Evolutionary conservation across 2,113 vertebrate genomes (phyloP).

Genomic region (Monarcha castaneiventris): DNA sequence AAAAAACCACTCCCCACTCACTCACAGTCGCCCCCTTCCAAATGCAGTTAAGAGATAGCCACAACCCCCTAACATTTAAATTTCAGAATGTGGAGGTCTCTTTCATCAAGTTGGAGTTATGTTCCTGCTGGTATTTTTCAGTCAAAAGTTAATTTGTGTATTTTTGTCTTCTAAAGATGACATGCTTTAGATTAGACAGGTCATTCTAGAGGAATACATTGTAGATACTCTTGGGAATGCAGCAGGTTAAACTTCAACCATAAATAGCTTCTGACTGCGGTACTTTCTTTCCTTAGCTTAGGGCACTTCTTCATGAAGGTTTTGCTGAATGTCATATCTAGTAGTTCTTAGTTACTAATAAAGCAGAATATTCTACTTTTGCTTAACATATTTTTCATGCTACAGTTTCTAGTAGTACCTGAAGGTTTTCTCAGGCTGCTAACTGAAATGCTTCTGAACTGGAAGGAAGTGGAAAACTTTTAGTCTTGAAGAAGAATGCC

Average conservation of each 20-base stretch:
- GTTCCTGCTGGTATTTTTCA: not conserved
- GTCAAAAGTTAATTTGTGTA: not conserved
- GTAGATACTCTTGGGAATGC: slow-evolving; percentile 18
- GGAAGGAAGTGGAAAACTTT: not conserved
- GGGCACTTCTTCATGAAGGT: slow-evolving; percentile 9
- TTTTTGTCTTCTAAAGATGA: slow-evolving; percentile 5
- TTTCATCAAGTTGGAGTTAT: not conserved
- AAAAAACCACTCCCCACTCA: too few relatives aligned
- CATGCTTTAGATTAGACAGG: slow-evolving; percentile 1
- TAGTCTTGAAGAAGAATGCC: not conserved
- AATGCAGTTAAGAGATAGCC: not conserved
- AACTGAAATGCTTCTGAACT: not conserved
- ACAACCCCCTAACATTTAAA: not conserved
- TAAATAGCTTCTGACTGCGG: slow-evolving; percentile 41
- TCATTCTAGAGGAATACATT: slow-evolving; percentile 6
- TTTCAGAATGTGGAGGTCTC: not conserved
- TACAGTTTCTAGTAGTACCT: not conserved
- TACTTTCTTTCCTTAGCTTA: slow-evolving; percentile 1
- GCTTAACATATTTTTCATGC: not conserved
- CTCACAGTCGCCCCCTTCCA: not conserved
- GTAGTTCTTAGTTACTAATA: not conserved
- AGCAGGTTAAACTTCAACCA: slow-evolving; percentile 40
- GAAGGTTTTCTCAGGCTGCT: not conserved
- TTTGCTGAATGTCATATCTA: slow-evolving; percentile 35
- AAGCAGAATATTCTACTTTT: not conserved